Conservation (phyloP, 2,797 vertebrate genomes). For the Coreius guichenoti region DNA sequence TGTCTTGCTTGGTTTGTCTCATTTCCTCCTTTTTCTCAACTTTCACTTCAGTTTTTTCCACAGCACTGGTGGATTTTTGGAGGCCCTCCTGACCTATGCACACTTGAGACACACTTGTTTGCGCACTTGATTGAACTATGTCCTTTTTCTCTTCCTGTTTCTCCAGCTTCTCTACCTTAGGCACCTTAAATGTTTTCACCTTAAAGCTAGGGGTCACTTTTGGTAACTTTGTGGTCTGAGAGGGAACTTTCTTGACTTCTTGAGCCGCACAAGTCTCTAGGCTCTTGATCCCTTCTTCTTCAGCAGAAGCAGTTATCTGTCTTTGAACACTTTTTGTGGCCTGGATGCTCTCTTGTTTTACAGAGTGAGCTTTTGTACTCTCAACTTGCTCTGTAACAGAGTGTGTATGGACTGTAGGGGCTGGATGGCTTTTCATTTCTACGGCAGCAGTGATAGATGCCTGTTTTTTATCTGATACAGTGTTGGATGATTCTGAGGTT, state of each 20-base stretch:
- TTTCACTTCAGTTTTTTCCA: constrained; percentile 63
- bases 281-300: constrained; percentile 74
- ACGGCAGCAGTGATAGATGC: constrained; percentile 55
- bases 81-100: constrained; percentile 60
- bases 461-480: constrained; percentile 67
- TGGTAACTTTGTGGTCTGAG: constrained; percentile 77
- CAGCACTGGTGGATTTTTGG: constrained; percentile 55
- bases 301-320: constrained; percentile 67
- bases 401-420: constrained; percentile 60
- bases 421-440: constrained; percentile 63
- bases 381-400: constrained; percentile 70
- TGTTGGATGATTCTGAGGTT: constrained; percentile 56
- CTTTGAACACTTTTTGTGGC: constrained; percentile 69
- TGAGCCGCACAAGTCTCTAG: constrained; percentile 65
- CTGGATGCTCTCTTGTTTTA: constrained; percentile 62
- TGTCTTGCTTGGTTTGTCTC: constrained; percentile 57
- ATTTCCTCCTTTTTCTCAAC: constrained; percentile 61
- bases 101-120: constrained; percentile 56
- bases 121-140: constrained; percentile 58
- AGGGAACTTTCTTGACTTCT: constrained; percentile 69
- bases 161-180: constrained; percentile 65
- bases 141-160: constrained; percentile 66
- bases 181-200: constrained; percentile 84
- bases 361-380: constrained; percentile 69
- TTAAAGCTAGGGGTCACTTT: constrained; percentile 80